Evolutionary conservation across 2,888 invertebrate species (phyloP), one percentile per base, ranked within the genome.

Genomic region (Hedya salicella): DNA sequence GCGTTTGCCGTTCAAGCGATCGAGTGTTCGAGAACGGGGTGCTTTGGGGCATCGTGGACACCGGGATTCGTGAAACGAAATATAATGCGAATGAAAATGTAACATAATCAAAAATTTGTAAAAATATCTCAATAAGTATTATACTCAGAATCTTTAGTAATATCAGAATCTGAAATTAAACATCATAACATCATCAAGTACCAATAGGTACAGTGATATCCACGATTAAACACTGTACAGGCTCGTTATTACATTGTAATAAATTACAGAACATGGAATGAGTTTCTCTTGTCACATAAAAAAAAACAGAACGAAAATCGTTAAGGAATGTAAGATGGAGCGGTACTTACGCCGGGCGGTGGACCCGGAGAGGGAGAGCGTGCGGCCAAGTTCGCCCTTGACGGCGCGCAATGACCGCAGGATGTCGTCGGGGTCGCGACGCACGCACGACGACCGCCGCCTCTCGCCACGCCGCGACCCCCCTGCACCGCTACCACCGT

Each of bases 391-490:
- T 82, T 97, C 96, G 57, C 96, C 96, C 81, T 96, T 95, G 71
- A 96, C 96, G 66, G 95, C 95, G 80, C 96, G 97, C 74, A 97
- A 88, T 30, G 95, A 96, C 75, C 96, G 95, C 71, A 97, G 87
- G 76, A 97, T 96, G 87, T 97, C 97, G 83, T 97, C 97, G 0
- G 96, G 96, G 87, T 97, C 96, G 75, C 96, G 95, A 46, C 96
- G 94, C 48, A 96, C 95, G 81, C 96, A 95, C 65, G 96, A 97
- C 75, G 97, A 97, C 66, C 97, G 94, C 44, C 97, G 94, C 65
- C 97, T 93, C 78, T 96, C 96, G 71, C 70, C 82, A 74, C 91
- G 89, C 5, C 89, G 87, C 68, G 91, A 88, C 70, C 85, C 87
- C 68, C 88, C 70, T 81, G 88, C 85, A 53, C 77, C 82, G 44